phyloP scores from a whole-genome alignment of 2,888 invertebrate genomes.

The Pecten maximus region DNA sequence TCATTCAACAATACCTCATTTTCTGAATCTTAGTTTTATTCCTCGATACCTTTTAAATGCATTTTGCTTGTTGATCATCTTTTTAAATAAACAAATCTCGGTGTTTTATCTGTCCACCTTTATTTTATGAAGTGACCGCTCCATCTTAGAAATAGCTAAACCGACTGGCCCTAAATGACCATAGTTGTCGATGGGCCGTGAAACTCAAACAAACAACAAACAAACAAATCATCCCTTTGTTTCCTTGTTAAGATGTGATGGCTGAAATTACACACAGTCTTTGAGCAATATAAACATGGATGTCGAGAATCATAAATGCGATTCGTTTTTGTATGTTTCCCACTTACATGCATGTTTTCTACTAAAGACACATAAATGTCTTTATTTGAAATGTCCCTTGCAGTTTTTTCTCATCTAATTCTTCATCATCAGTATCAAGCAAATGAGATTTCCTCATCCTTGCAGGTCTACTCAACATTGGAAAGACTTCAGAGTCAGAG shows the following conservation, averaged over 20 bases:
- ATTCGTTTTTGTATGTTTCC: conserved; percentile 31
- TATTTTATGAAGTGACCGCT: too few relatives aligned
- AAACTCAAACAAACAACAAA: too few relatives aligned
- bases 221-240: too few relatives aligned
- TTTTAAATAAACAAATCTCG: too few relatives aligned
- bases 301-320: not conserved
- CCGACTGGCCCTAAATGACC: too few relatives aligned
- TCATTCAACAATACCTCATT: too few relatives aligned
- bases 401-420: not conserved
- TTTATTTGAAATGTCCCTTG: not conserved
- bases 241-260: not conserved
- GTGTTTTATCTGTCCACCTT: too few relatives aligned
- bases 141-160: too few relatives aligned
- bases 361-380: not conserved
- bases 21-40: too few relatives aligned
- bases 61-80: too few relatives aligned
- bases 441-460: not conserved
- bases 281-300: conserved; percentile 30
- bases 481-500: not conserved
- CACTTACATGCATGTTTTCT: not conserved
- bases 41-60: too few relatives aligned
- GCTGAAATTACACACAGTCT: not conserved
- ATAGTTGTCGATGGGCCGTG: too few relatives aligned
- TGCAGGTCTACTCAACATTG: not conserved
- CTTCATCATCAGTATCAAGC: not conserved